Evolutionary conservation across 2,113 vertebrate species (phyloP).

Genomic region (Psittacula cyanocephala): DNA sequence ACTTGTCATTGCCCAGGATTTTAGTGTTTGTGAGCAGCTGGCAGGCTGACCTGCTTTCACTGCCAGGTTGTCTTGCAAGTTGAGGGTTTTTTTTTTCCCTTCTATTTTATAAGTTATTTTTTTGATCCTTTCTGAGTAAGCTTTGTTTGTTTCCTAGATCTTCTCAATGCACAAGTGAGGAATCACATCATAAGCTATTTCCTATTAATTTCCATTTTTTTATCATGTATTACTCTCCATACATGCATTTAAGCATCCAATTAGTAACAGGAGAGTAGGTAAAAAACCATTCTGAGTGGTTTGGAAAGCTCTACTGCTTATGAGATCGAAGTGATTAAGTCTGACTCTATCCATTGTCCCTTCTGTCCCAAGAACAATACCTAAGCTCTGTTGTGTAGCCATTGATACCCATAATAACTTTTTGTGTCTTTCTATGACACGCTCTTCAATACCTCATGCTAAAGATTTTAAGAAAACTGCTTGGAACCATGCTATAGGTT

Average conservation of each 20-base stretch:
- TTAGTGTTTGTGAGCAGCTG: neutral
- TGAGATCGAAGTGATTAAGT: neutral
- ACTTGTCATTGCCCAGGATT: neutral
- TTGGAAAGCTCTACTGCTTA: neutral
- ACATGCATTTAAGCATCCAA: neutral
- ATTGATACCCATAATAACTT: neutral
- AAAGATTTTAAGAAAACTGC: neutral
- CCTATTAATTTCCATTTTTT: neutral
- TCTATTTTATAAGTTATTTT: neutral
- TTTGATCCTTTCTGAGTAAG: neutral
- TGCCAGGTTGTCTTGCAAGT: neutral
- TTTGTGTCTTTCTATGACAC: neutral
- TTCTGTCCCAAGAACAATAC: neutral
- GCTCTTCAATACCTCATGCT: neutral
- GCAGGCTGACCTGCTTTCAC: neutral
- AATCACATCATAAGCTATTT: neutral
- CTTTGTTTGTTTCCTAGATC: neutral
- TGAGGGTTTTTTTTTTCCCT: neutral
- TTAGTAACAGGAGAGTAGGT: neutral
- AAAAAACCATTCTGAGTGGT: neutral
- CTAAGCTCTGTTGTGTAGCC: neutral
- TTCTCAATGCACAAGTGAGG: neutral
- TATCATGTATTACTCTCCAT: fast-evolving
- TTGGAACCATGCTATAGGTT: neutral
- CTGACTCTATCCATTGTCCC: neutral